A percentile compares a stretch with the other conserved stretches of the same genome.
These are phyloP conservation scores for Scyliorhinus canicula DNA, from an alignment of 2,797 vertebrate genomes.

Conservation along the genomic window DNA sequence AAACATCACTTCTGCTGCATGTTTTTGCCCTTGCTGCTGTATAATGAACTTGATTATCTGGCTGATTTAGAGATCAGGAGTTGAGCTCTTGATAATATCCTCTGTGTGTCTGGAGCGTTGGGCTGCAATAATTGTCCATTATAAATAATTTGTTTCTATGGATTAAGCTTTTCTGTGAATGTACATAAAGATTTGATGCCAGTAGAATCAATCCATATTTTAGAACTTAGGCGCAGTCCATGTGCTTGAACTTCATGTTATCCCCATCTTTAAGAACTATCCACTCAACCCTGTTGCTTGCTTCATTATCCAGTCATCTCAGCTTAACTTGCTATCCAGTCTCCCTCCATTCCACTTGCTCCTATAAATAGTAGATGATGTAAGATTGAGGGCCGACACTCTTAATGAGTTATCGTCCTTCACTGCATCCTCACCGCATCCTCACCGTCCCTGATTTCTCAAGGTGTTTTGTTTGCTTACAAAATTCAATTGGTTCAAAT, in stretches of 20 bases:
- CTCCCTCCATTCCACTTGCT: neutral
- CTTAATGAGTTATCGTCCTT: neutral
- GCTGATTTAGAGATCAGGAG: too few relatives aligned
- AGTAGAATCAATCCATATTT: too few relatives aligned
- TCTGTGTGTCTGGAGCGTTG: too few relatives aligned
- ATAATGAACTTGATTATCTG: too few relatives aligned
- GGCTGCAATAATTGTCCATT: too few relatives aligned
- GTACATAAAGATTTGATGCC: too few relatives aligned
- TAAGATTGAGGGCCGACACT: neutral
- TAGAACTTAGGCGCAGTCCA: too few relatives aligned
- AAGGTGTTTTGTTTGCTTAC: neutral
- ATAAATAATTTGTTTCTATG: too few relatives aligned
- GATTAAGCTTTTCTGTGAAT: too few relatives aligned
- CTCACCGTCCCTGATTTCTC: neutral
- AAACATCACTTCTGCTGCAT: too few relatives aligned
- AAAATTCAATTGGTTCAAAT: neutral
- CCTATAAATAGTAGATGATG: neutral
- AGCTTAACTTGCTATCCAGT: neutral
- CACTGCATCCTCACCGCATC: neutral
- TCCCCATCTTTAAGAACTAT: neutral
- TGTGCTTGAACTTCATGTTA: neutral
- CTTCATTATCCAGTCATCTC: neutral
- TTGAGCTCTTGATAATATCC: too few relatives aligned
- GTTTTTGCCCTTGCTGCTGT: too few relatives aligned
- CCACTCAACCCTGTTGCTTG: neutral